phyloP scores from a whole-genome alignment of 2,113 vertebrate species.

The Ammodramus savannarum region DNA sequence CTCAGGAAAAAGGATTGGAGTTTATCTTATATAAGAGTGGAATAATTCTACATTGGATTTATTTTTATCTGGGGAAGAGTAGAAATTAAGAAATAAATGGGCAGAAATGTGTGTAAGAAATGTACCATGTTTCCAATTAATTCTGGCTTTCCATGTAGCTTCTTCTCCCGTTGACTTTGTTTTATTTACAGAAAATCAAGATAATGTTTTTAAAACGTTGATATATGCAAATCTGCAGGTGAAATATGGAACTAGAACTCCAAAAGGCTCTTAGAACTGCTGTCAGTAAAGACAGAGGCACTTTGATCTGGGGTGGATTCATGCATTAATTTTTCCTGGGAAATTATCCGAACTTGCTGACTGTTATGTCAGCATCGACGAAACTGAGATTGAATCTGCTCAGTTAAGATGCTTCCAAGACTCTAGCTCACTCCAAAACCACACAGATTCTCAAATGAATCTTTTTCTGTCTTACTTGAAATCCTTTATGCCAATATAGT shows the following conservation, averaged over 20 bases:
- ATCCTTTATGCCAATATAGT: neutral
- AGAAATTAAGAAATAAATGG: neutral
- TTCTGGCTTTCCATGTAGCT: neutral
- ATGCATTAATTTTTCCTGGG: neutral
- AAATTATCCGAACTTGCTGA: neutral
- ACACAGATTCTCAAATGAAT: accelerated
- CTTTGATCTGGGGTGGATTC: neutral
- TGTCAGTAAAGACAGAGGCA: neutral
- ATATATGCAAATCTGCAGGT: neutral
- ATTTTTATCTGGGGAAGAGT: neutral
- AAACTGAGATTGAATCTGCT: neutral
- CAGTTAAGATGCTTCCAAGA: neutral
- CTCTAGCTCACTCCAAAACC: neutral
- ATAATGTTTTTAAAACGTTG: neutral
- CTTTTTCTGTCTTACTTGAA: neutral
- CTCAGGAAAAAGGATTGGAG: neutral
- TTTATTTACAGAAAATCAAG: neutral
- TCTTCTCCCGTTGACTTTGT: neutral
- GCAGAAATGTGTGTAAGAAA: neutral
- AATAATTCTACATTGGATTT: neutral
- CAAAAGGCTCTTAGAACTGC: neutral
- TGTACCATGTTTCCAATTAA: neutral
- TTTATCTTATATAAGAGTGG: neutral
- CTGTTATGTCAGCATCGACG: neutral
- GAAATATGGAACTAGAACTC: neutral